Percentiles rank a stretch among this genome's conserved stretches.
Evolutionary conservation across 2,113 vertebrate species (phyloP).

Genomic region (Mus spicilegus): DNA sequence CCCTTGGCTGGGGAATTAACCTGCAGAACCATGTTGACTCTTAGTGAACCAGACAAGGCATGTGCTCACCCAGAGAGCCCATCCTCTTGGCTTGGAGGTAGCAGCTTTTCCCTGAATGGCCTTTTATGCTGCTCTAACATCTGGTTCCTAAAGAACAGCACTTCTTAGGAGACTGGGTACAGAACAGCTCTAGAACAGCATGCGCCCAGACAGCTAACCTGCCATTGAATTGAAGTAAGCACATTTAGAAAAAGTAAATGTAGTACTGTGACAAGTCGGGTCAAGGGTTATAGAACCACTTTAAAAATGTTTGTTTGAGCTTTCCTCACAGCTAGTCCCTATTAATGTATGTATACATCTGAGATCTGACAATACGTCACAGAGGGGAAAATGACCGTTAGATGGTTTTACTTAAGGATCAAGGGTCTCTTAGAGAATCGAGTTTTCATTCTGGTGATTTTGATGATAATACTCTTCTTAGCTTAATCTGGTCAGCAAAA

Average conservation of each 20-base stretch:
- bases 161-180: not conserved
- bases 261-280: not conserved
- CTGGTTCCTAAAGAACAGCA: not conserved
- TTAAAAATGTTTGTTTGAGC: not conserved
- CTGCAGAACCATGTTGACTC: not conserved
- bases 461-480: not conserved
- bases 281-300: not conserved
- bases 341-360: not conserved
- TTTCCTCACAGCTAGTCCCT: not conserved
- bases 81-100: not conserved
- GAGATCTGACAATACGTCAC: not conserved
- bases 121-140: not conserved
- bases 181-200: not conserved
- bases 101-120: not conserved
- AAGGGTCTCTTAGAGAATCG: not conserved
- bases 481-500: not conserved
- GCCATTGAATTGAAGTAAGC: not conserved
- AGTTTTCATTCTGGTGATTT: not conserved
- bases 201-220: not conserved
- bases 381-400: not conserved
- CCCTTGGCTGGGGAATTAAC: not conserved
- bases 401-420: not conserved
- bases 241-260: constrained; percentile 27
- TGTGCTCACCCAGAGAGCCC: not conserved
- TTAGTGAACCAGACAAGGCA: not conserved